These are phyloP conservation scores for Blastobasis adustella DNA, from an alignment of 2,888 invertebrate species.

Conservation along the genomic window DNA sequence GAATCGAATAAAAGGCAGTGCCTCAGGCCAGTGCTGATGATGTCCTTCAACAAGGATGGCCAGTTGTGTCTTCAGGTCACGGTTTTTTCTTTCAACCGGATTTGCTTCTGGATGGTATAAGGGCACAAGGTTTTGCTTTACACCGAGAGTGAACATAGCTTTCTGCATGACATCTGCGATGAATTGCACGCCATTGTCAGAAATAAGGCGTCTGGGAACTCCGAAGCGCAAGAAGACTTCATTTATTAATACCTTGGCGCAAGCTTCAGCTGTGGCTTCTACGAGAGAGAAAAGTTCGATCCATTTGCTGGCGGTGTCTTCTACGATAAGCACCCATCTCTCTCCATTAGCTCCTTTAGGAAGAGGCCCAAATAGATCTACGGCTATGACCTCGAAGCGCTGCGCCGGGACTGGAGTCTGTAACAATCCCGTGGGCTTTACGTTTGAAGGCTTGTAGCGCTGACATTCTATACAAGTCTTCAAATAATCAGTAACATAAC, in stretches of 20 bases:
- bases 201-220: slow-evolving; percentile 9
- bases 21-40: slow-evolving; percentile 18
- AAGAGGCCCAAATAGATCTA: slow-evolving; percentile 19
- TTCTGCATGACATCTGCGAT: slow-evolving; percentile 4
- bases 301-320: slow-evolving; percentile 21
- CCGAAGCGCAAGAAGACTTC: slow-evolving; percentile 14
- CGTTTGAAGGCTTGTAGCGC: slow-evolving; percentile 12
- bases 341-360: slow-evolving; percentile 13
- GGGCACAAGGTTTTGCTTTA: slow-evolving; percentile 16
- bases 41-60: slow-evolving; percentile 16
- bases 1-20: slow-evolving; percentile 14
- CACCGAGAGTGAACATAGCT: slow-evolving; percentile 4
- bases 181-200: slow-evolving; percentile 16
- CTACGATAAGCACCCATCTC: slow-evolving; percentile 21
- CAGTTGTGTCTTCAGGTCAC: slow-evolving; percentile 23
- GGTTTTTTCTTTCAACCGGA: slow-evolving; percentile 27
- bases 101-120: slow-evolving; percentile 31
- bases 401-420: not conserved
- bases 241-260: slow-evolving; percentile 2
- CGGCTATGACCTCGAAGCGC: not conserved
- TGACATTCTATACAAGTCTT: slow-evolving; percentile 12
- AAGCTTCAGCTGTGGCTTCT: slow-evolving; percentile 15
- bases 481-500: slow-evolving; percentile 14
- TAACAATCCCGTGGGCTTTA: slow-evolving; percentile 6
- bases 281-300: slow-evolving; percentile 20